These are phyloP conservation scores for Hippocampus comes DNA, from an alignment of 2,113 vertebrate genomes.

Conservation along the genomic window DNA sequence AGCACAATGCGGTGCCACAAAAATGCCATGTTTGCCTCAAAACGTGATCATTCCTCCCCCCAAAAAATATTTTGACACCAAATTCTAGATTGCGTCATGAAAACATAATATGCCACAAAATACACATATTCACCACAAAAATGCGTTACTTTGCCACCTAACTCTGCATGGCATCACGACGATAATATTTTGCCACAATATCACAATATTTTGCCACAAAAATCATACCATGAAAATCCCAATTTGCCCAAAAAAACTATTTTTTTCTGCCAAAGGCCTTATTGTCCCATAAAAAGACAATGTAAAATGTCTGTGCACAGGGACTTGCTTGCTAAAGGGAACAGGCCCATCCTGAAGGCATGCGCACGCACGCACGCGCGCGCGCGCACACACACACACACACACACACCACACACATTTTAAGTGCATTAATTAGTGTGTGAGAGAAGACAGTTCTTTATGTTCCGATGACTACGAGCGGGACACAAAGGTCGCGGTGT, in stretches of 20 bases:
- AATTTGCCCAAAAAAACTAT: not conserved
- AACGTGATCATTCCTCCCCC: too few species aligned
- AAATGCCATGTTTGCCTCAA: not conserved
- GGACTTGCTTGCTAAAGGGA: too few species aligned
- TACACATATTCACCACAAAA: not conserved
- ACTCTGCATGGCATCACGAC: too few species aligned
- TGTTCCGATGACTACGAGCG: slow-evolving; percentile 5
- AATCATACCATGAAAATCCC: too few species aligned
- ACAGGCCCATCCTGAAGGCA: not conserved
- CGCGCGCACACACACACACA: too few species aligned
- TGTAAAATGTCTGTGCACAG: too few species aligned
- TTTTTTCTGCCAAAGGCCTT: not conserved
- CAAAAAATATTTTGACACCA: not conserved
- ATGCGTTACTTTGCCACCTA: not conserved
- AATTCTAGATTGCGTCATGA: not conserved
- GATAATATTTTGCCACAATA: too few species aligned
- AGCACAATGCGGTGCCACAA: not conserved
- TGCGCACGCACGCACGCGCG: too few species aligned
- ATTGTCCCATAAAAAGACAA: not conserved
- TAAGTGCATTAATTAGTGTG: not conserved
- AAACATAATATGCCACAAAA: not conserved
- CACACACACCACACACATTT: not conserved
- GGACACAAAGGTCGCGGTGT: slow-evolving; percentile 12
- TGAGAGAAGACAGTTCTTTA: not conserved
- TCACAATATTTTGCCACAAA: too few species aligned